A percentile compares a stretch with the other conserved stretches of the same genome.
Conservation (phyloP, 2,113 vertebrate genomes). For the Propithecus coquereli region DNA sequence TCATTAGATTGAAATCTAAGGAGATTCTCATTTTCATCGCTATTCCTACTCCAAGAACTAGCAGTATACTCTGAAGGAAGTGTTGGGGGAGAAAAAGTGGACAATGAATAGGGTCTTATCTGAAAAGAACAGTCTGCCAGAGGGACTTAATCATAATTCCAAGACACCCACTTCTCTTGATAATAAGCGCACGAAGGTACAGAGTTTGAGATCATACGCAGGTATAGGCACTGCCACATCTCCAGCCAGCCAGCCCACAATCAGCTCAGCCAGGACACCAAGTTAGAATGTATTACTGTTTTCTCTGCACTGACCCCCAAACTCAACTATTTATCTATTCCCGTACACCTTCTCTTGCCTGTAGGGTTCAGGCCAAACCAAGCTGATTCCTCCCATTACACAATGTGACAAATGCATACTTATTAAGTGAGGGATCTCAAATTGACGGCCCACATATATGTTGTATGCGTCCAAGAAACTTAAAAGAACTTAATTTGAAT, state of each 20-base stretch:
- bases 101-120: not conserved
- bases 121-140: not conserved
- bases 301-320: not conserved
- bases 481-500: not conserved
- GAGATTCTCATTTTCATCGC: not conserved
- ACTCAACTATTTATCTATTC: not conserved
- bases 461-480: not conserved
- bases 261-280: not conserved
- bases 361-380: not conserved
- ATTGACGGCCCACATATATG: not conserved
- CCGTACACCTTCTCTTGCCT: not conserved
- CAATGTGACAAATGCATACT: not conserved
- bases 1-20: not conserved
- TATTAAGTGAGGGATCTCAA: not conserved
- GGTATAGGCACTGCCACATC: rapidly evolving
- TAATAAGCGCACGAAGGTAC: not conserved
- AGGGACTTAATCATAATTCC: not conserved
- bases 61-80: not conserved
- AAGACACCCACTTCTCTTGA: not conserved
- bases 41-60: not conserved
- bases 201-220: not conserved
- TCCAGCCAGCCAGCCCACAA: not conserved
- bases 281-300: not conserved
- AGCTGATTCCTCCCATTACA: not conserved
- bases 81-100: not conserved